A percentile compares a stretch with the other conserved stretches of the same genome.
These are phyloP conservation scores for Chydorus sphaericus DNA, from an alignment of 2,888 invertebrate species.

Conservation along the genomic window DNA sequence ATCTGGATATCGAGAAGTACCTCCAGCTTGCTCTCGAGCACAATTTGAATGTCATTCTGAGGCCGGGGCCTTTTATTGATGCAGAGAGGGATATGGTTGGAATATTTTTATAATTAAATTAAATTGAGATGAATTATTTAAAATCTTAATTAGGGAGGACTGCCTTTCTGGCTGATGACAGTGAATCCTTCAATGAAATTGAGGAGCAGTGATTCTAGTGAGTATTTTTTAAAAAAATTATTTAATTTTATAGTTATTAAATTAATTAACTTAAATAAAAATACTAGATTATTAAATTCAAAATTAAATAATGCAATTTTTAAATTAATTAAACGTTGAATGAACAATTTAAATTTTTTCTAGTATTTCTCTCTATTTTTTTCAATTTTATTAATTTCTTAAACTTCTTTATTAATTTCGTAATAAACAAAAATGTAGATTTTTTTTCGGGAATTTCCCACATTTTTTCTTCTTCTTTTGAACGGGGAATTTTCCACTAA, in stretches of 20 bases:
- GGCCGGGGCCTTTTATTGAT: constrained; percentile 84
- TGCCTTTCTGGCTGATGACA: constrained; percentile 58
- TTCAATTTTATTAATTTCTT: background rate
- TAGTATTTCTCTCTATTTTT: background rate
- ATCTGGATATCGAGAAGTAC: constrained; percentile 45
- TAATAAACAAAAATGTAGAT: no score
- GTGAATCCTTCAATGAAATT: constrained; percentile 46
- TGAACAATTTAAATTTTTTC: background rate
- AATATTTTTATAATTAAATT: constrained; percentile 14
- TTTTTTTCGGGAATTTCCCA: no score
- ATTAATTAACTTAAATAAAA: background rate
- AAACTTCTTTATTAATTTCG: background rate
- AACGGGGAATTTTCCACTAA: no score
- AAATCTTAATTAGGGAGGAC: constrained; percentile 46
- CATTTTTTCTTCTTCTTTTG: no score
- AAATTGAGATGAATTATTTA: background rate
- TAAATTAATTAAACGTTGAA: no score
- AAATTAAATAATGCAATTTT: background rate
- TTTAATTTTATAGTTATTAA: background rate
- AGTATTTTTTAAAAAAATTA: constrained; percentile 16
- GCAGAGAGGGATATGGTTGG: constrained; percentile 69
- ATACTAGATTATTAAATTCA: background rate
- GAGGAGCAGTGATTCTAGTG: constrained; percentile 48
- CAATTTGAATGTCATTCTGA: constrained; percentile 59
- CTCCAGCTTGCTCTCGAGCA: constrained; percentile 56